Evolutionary conservation across 92 coral and sea anemone species (phyloP), one percentile per base, ranked within the genome.

Genomic region (Heliopora coerulea): DNA sequence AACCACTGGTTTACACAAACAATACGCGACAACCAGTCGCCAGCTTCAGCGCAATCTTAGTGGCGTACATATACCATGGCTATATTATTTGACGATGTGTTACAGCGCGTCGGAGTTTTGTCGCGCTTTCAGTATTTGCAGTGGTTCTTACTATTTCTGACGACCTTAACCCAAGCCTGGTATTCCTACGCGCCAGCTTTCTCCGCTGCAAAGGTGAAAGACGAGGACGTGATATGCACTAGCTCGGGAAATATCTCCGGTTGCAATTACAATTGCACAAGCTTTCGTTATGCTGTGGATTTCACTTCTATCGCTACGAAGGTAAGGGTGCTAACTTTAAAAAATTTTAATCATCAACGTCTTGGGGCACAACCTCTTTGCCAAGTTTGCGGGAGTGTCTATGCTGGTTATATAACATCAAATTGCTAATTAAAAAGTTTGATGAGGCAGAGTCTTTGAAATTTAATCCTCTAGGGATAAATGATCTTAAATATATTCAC

Each of bases 161-260:
- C 97, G 14, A 79, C 88, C 0, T 56, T 91, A 3, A 93, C 97
- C 0, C 97, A 91, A 70, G 89, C 97, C 0, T 91, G 96, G 96
- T 88, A 91, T 33, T 88, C 97, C 1, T 91, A 91, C 30, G 91
- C 91, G 29, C 97, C 97, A 6, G 97, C 97, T 12, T 91, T 91
- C 48, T 83, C 97, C 0, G 96, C 96, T 28, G 82, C 87, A 25
- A 88, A 88, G 19, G 95, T 89, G 6, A 86, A 86, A 58, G 80
- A 72, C 17, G 67, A 42, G 9, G 10, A 42, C 9, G 49, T 42
- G 18, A 42, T 42, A 9, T 42, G 49, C 18, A 69, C 46, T 24
- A 72, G 86, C 35, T 31, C 79, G 65, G 79, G 79, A 7, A 68
- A 82, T 85, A 73, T 82, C 56, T 5, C 58, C 58, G 58, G 58